phyloP scores from a whole-genome alignment of 2,113 vertebrate species.

The Baryphthengus martii region DNA sequence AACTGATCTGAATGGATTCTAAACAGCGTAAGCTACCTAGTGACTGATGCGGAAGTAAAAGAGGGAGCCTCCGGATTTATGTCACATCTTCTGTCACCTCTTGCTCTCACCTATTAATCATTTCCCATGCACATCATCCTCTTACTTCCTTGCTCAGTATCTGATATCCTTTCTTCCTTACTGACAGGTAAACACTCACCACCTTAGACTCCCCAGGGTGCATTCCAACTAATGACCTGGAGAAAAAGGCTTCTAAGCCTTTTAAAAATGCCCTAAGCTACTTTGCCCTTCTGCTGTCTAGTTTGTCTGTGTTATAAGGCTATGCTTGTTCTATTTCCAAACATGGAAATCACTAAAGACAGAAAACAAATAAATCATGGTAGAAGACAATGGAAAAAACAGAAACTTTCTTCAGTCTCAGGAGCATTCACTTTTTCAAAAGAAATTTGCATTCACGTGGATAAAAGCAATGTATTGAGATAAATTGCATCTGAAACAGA shows the following conservation, averaged over 20 bases:
- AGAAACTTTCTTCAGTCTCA: not conserved
- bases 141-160: not conserved
- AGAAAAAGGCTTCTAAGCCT: not conserved
- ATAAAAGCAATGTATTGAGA: not conserved
- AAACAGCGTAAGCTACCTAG: not conserved
- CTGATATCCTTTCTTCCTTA: not conserved
- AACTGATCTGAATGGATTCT: not conserved
- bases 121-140: not conserved
- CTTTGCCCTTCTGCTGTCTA: not conserved
- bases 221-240: not conserved
- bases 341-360: not conserved
- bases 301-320: not conserved
- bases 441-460: not conserved
- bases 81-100: not conserved
- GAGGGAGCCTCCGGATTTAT: not conserved
- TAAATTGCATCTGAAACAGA: not conserved
- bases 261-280: not conserved
- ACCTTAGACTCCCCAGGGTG: not conserved
- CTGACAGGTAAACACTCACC: not conserved
- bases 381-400: not conserved
- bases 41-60: not conserved
- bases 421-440: not conserved
- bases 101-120: not conserved
- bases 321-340: not conserved
- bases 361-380: not conserved